Evolutionary conservation across 35 echinoderm and acorn worm species (phyloP), one percentile per base, ranked within the genome.

Genomic region (Ophioderma brevispina): DNA sequence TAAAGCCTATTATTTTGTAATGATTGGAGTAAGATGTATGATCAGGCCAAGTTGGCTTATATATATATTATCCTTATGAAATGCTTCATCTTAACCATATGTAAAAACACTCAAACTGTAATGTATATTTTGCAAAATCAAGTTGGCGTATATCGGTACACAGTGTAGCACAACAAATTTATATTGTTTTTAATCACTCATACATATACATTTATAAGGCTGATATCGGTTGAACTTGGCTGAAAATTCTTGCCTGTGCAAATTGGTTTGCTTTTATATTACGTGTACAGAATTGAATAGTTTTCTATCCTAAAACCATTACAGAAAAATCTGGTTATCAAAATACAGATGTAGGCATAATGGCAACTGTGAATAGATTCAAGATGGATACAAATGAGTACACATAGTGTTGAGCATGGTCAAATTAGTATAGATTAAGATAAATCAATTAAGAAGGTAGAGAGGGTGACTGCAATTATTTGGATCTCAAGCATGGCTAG

Each of bases 211-310:
- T 70, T 70, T 3, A 18, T 70, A 70, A 70, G 59, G 59, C 59
- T 70, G 59, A 70, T 25, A 46, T 46, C 17, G 41, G 41, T 46
- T 46, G 4, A 70, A 70, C 59, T 18, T 70, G 59, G 59, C 59
- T 70, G 59, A 70, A 70, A 70, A 8, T 70, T 70, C 28, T 25
- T 18, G 28, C 59, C 59, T 70, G 59, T 70, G 59, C 59, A 70
- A 70, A 30, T 70, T 70, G 59, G 28, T 70, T 70, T 70, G 59
- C 59, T 70, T 70, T 70, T 70, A 70, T 70, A 70, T 70, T 30
- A 70, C 17, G 41, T 46, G 41, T 46, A 46, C 41, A 46, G 17
- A 46, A 8, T 46, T 46, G 41, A n/a, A 46, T 46, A 46, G 41
- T 46, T 46, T 46, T 46, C 41, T 46, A 46, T 46, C 17, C n/a